phyloP scores from a whole-genome alignment of 1,140 invertebrate species.

The Bombus confusus region DNA sequence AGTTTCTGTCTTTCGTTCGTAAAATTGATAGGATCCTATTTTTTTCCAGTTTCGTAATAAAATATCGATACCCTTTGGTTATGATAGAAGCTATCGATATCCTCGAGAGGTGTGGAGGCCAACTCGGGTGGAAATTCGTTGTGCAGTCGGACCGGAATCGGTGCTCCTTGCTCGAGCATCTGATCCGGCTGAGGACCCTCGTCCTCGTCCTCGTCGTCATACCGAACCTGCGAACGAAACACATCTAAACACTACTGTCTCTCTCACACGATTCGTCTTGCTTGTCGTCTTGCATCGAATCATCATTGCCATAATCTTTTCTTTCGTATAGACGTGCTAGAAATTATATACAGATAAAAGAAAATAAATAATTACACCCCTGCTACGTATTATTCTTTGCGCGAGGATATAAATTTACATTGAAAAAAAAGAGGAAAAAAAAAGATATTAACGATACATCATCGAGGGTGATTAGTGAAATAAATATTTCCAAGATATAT shows the following conservation, averaged over 20 bases:
- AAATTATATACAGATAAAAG: slow-evolving; percentile 27
- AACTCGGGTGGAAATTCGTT: slow-evolving; percentile 95
- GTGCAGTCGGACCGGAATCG: slow-evolving; percentile 94
- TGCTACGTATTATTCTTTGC: background rate
- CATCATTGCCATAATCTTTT: slow-evolving; percentile 11
- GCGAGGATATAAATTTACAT: background rate
- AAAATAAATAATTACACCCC: background rate
- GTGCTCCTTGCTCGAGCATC: slow-evolving; percentile 95
- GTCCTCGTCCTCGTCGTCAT: slow-evolving; percentile 97
- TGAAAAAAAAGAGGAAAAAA: background rate
- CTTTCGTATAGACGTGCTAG: slow-evolving; percentile 30
- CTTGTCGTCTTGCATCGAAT: slow-evolving; percentile 9
- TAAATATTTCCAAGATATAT: slow-evolving; percentile 58
- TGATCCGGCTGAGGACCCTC: slow-evolving; percentile 96
- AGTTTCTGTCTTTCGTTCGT: background rate
- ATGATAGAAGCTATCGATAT: slow-evolving; percentile 96
- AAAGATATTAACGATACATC: slow-evolving; percentile 1
- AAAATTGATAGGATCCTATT: background rate
- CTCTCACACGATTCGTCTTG: background rate
- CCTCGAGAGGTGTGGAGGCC: slow-evolving; percentile 96
- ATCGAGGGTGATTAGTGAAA: slow-evolving; percentile 24
- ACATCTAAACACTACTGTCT: slow-evolving; percentile 21
- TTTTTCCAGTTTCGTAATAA: background rate
- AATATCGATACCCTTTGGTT: slow-evolving; percentile 90
- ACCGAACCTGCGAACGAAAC: slow-evolving; percentile 88